Conservation (phyloP, 2,888 invertebrate species). For the Heliconius sara region DNA sequence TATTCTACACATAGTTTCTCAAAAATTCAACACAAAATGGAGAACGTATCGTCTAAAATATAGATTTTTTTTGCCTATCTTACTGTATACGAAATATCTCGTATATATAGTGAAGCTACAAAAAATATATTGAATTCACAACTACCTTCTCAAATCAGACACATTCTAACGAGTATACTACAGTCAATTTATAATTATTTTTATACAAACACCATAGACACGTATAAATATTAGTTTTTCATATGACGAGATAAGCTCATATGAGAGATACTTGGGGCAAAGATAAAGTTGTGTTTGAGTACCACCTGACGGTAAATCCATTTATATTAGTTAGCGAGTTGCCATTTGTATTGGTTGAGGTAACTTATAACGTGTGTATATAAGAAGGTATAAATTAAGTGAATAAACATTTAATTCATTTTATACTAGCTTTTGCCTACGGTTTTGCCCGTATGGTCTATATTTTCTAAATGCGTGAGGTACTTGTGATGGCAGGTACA, state of each 20-base stretch:
- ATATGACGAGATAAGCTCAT: conserved; percentile 7
- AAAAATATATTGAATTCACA: not conserved
- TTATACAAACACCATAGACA: not conserved
- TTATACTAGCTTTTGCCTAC: not conserved
- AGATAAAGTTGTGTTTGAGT: conserved; percentile 23
- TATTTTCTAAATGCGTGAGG: too few species aligned
- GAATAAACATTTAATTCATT: too few species aligned
- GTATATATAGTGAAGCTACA: not conserved
- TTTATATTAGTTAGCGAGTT: conserved; percentile 21
- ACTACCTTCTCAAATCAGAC: not conserved
- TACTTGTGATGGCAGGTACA: too few species aligned
- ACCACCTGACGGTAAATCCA: conserved; percentile 19
- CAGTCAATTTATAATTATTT: not conserved
- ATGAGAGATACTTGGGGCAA: conserved; percentile 1
- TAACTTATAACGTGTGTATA: not conserved
- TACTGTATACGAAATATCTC: too few species aligned
- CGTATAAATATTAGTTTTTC: conserved; percentile 11
- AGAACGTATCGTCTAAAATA: too few species aligned
- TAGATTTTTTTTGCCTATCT: too few species aligned
- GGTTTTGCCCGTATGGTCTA: too few species aligned
- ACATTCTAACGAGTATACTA: not conserved
- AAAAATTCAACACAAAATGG: too few species aligned
- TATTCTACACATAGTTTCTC: too few species aligned
- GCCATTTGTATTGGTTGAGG: conserved; percentile 14
- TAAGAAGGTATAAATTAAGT: not conserved